These are phyloP conservation scores for Drosophila peninsularis DNA, from an alignment of 2,888 invertebrate genomes.

Conservation along the genomic window DNA sequence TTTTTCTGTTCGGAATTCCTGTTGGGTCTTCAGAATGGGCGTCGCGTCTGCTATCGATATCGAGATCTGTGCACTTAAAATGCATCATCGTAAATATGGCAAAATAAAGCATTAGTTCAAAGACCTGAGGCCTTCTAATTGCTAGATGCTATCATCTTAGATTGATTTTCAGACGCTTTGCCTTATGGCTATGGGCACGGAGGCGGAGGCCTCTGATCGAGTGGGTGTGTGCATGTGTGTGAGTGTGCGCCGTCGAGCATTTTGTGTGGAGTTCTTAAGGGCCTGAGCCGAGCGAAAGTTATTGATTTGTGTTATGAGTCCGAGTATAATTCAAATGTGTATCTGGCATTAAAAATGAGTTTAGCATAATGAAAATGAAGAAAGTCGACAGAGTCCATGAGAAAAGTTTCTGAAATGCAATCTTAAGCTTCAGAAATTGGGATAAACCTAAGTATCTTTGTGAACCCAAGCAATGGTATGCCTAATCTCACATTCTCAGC, in stretches of 20 bases:
- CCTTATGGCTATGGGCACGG: constrained; percentile 32
- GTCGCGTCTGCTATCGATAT: constrained; percentile 49
- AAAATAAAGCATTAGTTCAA: constrained; percentile 56
- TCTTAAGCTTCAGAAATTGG: not conserved
- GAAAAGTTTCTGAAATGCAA: not conserved
- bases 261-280: constrained; percentile 11
- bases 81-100: constrained; percentile 75
- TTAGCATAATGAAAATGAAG: not conserved
- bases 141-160: constrained; percentile 54
- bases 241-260: not conserved
- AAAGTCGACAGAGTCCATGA: no score
- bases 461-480: not conserved
- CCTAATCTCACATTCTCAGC: not conserved
- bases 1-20: constrained; percentile 14
- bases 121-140: constrained; percentile 47
- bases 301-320: not conserved
- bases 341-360: not conserved
- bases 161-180: constrained; percentile 41
- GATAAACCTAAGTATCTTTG: not conserved
- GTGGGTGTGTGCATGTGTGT: constrained; percentile 6
- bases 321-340: not conserved
- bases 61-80: constrained; percentile 59
- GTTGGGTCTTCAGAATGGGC: constrained; percentile 35
- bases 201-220: constrained; percentile 30
- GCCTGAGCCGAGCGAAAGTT: constrained; percentile 29